phyloP scores from a whole-genome alignment of 2,888 invertebrate species.

The Hydriomena furcata region DNA sequence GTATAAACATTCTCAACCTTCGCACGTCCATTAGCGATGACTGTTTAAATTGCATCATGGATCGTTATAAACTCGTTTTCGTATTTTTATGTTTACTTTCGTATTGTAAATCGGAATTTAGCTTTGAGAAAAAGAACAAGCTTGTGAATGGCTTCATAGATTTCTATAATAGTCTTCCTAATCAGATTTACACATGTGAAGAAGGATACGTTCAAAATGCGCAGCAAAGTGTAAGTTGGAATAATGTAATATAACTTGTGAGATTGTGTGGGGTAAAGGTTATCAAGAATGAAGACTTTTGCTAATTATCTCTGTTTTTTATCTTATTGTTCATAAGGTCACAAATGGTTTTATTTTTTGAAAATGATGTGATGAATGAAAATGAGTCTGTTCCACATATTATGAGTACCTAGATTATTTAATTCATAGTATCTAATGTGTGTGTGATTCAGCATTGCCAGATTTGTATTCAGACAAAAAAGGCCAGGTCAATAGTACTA shows the following conservation, averaged over 20 bases:
- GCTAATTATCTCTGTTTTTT: constrained; percentile 18
- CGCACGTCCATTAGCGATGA: constrained; percentile 49
- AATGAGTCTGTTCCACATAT: no score
- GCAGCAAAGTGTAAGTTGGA: constrained; percentile 72
- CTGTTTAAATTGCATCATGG: constrained; percentile 54
- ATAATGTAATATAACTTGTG: background rate
- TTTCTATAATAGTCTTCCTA: constrained; percentile 74
- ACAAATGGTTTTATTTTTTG: constrained; percentile 3
- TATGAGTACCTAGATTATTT: no score
- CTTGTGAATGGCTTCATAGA: constrained; percentile 67
- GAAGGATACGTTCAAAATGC: constrained; percentile 69
- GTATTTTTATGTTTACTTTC: constrained; percentile 47
- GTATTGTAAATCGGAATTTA: constrained; percentile 54
- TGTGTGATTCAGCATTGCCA: no score
- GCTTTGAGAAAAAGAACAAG: constrained; percentile 51
- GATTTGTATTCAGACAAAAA: no score
- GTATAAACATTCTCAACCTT: constrained; percentile 28
- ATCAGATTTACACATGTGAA: constrained; percentile 69
- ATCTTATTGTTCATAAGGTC: constrained; percentile 10
- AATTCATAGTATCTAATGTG: no score
- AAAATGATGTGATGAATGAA: no score
- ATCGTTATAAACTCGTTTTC: constrained; percentile 41
- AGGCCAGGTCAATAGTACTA: no score
- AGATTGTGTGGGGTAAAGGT: constrained; percentile 32
- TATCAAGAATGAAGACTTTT: constrained; percentile 34